Evolutionary conservation across 2,113 vertebrate species (phyloP).

Genomic region (Lethenteron camtschaticum): DNA sequence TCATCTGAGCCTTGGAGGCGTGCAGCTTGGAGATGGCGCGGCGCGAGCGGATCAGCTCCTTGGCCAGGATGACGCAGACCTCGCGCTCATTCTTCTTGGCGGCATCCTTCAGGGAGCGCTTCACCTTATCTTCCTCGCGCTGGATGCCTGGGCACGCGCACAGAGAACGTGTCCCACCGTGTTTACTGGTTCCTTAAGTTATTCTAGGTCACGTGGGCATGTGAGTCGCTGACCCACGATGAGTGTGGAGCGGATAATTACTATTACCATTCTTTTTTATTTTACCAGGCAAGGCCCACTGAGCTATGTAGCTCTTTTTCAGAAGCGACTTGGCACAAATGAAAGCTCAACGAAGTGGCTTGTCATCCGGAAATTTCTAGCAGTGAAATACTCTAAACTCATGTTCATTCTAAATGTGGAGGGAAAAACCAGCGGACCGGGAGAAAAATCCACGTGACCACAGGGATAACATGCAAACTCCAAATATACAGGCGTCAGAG

Average conservation of each 20-base stretch:
- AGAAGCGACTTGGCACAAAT: not conserved
- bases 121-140: slow-evolving; percentile 88
- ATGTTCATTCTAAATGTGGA: no score
- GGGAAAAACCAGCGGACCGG: no score
- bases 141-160: slow-evolving; percentile 48
- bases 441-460: no score
- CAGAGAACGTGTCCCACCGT: not conserved
- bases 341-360: no score
- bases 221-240: no score
- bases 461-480: no score
- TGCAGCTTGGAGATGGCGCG: slow-evolving; percentile 63
- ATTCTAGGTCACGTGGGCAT: no score
- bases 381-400: no score
- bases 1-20: slow-evolving; percentile 90
- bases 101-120: slow-evolving; percentile 75
- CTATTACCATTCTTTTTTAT: not conserved
- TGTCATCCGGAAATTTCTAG: no score
- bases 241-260: no score
- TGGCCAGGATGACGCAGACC: slow-evolving; percentile 65
- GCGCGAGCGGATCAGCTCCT: slow-evolving; percentile 72
- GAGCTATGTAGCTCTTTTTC: not conserved
- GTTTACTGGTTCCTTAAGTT: not conserved
- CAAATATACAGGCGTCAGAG: no score
- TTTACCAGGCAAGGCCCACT: not conserved
- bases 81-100: slow-evolving; percentile 84